Evolutionary conservation across 2,888 invertebrate species (phyloP), one percentile per base, ranked within the genome.

Genomic region (Trissolcus japonicus): DNA sequence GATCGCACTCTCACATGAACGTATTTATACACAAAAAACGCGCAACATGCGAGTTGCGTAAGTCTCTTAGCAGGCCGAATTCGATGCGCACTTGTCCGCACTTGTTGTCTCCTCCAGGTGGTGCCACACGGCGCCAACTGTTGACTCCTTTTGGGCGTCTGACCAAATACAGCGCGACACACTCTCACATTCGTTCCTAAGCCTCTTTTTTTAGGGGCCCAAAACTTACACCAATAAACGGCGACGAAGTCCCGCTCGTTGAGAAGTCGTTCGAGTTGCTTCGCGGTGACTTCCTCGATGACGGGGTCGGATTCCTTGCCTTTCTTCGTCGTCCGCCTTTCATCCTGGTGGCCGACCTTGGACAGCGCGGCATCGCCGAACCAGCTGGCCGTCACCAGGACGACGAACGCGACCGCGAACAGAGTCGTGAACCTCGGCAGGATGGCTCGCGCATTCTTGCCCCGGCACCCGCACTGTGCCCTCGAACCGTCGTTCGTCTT

Each of bases 221-320:
- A 51, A 51, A 19, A 96, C 96, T 96, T 95, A 97, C 96, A 97
- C 96, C 96, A 97, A 91, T 95, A 96, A 91, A 96, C 96, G 90
- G 96, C 96, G 90, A 97, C 96, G 92, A 95, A 96, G 91, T 96
- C 96, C 93, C 96, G 96, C 86, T 96, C 95, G 90, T 94, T 93
- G 90, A 97, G 93, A 86, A 96, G 92, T 89, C 95, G 93, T 90
- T 96, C 96, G 91, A 96, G 93, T 91, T 96, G 95, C 91, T 96
- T 96, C 89, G 95, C 94, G 90, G 95, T 95, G 91, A 96, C 96
- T 92, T 96, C 96, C 91, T 96, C 96, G 92, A 96, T 96, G 91
- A 95, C 94, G 90, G 95, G 93, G 88, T 94, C 94, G 85, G 87
- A 86, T 84, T 91, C 91, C 79, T 87, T 86, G 73, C 21, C 53